Percentiles rank a stretch among this genome's conserved stretches.
phyloP scores from a whole-genome alignment of 2,888 invertebrate genomes.

The Plebejus argus region DNA sequence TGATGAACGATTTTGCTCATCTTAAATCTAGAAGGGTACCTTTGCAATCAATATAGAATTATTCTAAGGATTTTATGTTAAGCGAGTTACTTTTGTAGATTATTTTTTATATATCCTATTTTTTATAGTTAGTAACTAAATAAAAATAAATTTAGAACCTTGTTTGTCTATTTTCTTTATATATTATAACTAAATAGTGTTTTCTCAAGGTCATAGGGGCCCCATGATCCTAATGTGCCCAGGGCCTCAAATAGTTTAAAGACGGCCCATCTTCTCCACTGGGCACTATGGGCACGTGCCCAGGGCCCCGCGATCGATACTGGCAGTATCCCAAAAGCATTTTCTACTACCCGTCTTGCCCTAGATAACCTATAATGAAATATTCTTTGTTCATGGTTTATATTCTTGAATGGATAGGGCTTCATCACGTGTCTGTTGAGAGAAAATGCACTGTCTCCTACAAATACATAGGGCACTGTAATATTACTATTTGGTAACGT shows the following conservation, averaged over 20 bases:
- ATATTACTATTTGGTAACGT: constrained; percentile 39
- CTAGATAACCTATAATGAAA: constrained; percentile 16
- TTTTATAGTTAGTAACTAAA: constrained; percentile 8
- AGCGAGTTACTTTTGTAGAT: constrained; percentile 5
- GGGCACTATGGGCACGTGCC: constrained; percentile 40
- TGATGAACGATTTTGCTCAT: constrained; percentile 32
- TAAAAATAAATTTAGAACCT: constrained; percentile 5
- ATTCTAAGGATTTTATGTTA: neutral
- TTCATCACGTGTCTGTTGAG: constrained; percentile 37
- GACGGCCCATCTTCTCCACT: neutral
- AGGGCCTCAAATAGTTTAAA: no score
- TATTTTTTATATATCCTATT: constrained; percentile 8
- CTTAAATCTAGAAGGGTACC: constrained; percentile 35
- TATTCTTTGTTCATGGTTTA: constrained; percentile 33
- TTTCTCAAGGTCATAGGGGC: no score
- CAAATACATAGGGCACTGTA: constrained; percentile 38
- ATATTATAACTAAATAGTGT: no score
- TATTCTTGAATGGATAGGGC: neutral
- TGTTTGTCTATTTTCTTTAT: constrained; percentile 44
- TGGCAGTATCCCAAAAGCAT: neutral
- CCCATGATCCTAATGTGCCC: no score
- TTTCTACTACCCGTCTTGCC: constrained; percentile 17
- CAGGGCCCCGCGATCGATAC: constrained; percentile 41
- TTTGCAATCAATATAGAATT: constrained; percentile 32
- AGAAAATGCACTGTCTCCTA: constrained; percentile 37